Evolutionary conservation across 64 coral and sea anemone species (phyloP).

Genomic region (Montipora capricornis): DNA sequence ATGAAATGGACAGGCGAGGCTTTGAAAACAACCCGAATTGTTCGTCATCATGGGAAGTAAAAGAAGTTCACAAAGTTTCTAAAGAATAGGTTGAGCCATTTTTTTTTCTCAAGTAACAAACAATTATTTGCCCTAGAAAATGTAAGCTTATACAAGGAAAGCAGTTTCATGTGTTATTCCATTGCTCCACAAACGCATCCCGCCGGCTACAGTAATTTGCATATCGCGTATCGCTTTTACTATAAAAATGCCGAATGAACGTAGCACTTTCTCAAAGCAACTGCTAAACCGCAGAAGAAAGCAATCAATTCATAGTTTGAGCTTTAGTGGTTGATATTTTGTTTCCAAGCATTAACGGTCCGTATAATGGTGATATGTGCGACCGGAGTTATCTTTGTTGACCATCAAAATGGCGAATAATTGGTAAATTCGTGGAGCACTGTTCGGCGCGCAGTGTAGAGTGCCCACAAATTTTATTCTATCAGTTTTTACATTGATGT

Average conservation of each 20-base stretch:
- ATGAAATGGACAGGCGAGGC: neutral
- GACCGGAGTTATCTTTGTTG: constrained; percentile 39
- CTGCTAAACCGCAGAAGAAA: constrained; percentile 49
- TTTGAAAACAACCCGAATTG: neutral
- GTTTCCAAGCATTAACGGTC: constrained; percentile 45
- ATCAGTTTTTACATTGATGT: neutral
- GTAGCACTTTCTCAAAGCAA: neutral
- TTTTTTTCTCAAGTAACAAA: neutral
- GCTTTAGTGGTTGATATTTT: constrained; percentile 27
- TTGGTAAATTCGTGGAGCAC: constrained; percentile 48
- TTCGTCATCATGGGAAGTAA: neutral
- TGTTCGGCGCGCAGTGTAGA: constrained; percentile 33
- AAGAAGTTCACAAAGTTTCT: neutral
- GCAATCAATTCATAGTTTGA: constrained; percentile 53
- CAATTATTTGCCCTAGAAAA: constrained; percentile 1
- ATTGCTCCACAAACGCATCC: neutral
- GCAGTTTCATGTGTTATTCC: neutral
- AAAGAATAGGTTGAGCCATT: neutral
- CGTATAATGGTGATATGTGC: constrained; percentile 17
- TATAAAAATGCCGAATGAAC: neutral
- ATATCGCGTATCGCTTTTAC: neutral
- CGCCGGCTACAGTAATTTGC: too few relatives aligned
- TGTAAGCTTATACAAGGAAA: neutral
- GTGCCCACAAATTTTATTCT: constrained; percentile 18
- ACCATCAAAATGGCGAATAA: constrained; percentile 57